A percentile compares a stretch with the other conserved stretches of the same genome.
Conservation (phyloP, 2,888 invertebrate species). For the Formica aserva region DNA sequence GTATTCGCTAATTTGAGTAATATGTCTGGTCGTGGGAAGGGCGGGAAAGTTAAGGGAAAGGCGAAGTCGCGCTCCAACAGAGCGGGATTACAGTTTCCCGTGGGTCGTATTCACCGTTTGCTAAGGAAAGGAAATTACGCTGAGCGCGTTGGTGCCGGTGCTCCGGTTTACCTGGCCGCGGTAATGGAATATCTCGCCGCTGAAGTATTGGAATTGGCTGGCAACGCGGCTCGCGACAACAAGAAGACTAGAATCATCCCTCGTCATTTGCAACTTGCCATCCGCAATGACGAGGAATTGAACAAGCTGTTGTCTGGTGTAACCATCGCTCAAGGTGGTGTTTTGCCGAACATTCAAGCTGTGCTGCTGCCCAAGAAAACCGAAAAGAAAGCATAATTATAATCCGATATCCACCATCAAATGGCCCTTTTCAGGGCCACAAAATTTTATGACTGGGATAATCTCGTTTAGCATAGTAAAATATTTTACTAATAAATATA, state of each 20-base stretch:
- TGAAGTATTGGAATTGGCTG: slow-evolving; percentile 90
- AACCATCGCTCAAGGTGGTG: slow-evolving; percentile 94
- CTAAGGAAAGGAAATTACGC: slow-evolving; percentile 89
- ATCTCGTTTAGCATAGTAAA: not conserved
- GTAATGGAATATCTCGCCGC: slow-evolving; percentile 90
- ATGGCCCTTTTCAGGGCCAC: slow-evolving; percentile 72
- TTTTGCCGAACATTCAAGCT: slow-evolving; percentile 92
- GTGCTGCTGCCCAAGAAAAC: slow-evolving; percentile 83
- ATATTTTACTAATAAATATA: not conserved
- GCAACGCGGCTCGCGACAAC: slow-evolving; percentile 90
- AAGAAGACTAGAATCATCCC: slow-evolving; percentile 87
- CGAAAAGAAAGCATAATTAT: slow-evolving; percentile 69
- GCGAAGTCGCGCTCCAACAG: slow-evolving; percentile 86
- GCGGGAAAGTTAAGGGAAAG: slow-evolving; percentile 80
- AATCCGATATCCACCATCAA: slow-evolving; percentile 31
- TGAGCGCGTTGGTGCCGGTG: slow-evolving; percentile 87
- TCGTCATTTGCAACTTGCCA: slow-evolving; percentile 88
- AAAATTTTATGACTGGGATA: slow-evolving; percentile 40
- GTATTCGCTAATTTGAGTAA: not conserved
- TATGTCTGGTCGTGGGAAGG: slow-evolving; percentile 81
- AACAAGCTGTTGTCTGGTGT: slow-evolving; percentile 92
- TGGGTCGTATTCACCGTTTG: slow-evolving; percentile 88
- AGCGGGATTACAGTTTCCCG: slow-evolving; percentile 88
- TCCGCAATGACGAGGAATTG: slow-evolving; percentile 93
- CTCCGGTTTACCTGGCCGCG: slow-evolving; percentile 87